Evolutionary conservation across 1,140 invertebrate species (phyloP), one percentile per base, ranked within the genome.

Genomic region (Conopomorpha cramerella): DNA sequence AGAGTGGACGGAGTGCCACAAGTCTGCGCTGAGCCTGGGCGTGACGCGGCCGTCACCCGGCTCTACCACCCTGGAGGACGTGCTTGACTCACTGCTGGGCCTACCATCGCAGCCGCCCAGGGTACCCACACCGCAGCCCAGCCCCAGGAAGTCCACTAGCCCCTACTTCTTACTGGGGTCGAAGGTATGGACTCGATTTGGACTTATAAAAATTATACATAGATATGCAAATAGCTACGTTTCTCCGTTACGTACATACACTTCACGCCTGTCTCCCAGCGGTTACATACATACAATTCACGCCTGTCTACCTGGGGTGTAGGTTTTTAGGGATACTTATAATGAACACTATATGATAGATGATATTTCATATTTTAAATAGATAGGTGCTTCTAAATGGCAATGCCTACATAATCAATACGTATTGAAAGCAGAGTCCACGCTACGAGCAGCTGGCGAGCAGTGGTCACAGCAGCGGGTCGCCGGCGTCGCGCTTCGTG

Each of bases 61-160:
- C 49, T 90, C 89, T 39, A 91, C 92, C 30, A 94, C 91, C 29
- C 81, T 96, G 62, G 93, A 95, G 80, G 93, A 96, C 81, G 93
- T 95, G 35, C 81, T 96, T 63, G 92, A 95, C 72, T 92, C 91
- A 36, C 84, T 96, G 45, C 83, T 95, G 57, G 92, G 91, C 48
- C 83, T 95, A 49, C 87, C 89, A 30, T 84, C 87, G 45, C 82
- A 85, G 55, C 82, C 86, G 38, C 81, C 85, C 43, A 82, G 84
- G 55, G 83, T 85, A 46, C 82, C 84, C 37, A 76, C 77, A 31
- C 78, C 77, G 38, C 77, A 78, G 44, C 72, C 70, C 32, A 87
- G 84, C 61, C 86, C 85, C 41, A 79, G 81, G 54, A 81, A 85
- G 55, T 81, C 81, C 45, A 76, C 81, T 39, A 82, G 81, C 67